Conservation (phyloP, 53 echinoderm and acorn worm species). For the Hippasteria phrygiana region DNA sequence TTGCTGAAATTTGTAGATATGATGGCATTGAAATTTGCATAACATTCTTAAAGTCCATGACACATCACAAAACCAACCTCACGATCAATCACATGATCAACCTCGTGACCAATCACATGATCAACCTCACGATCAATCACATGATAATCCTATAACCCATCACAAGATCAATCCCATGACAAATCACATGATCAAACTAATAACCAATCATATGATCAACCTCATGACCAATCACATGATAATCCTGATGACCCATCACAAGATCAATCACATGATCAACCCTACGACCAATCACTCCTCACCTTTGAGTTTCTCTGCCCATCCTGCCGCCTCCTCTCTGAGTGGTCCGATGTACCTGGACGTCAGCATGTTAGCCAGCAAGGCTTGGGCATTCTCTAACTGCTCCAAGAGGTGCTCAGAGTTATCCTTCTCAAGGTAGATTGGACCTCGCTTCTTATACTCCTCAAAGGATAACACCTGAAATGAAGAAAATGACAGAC, state of each 20-base stretch:
- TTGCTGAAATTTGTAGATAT: too few species aligned
- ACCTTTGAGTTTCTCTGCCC: conserved; percentile 99
- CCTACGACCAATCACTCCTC: neutral
- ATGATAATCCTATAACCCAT: neutral
- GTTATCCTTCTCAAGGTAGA: conserved; percentile 96
- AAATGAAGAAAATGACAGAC: neutral
- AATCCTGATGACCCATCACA: too few species aligned
- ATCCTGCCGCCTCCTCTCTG: conserved; percentile 96
- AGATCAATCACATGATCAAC: neutral
- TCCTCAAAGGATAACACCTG: conserved; percentile 90
- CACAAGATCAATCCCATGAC: neutral
- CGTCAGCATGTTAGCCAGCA: conserved; percentile 96
- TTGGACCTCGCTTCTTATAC: conserved; percentile 97
- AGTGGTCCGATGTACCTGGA: conserved; percentile 93
- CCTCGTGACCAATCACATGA: neutral
- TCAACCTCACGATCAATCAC: neutral
- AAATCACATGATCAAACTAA: neutral
- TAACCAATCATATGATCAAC: neutral
- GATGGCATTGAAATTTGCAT: too few species aligned
- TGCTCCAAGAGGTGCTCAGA: conserved; percentile 97
- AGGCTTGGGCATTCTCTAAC: conserved; percentile 96
- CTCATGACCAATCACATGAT: neutral
- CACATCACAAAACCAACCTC: neutral
- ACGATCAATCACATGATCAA: neutral
- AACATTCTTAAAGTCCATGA: neutral